Evolutionary conservation across 2,113 vertebrate species (phyloP).

Genomic region (Pipra filicauda): DNA sequence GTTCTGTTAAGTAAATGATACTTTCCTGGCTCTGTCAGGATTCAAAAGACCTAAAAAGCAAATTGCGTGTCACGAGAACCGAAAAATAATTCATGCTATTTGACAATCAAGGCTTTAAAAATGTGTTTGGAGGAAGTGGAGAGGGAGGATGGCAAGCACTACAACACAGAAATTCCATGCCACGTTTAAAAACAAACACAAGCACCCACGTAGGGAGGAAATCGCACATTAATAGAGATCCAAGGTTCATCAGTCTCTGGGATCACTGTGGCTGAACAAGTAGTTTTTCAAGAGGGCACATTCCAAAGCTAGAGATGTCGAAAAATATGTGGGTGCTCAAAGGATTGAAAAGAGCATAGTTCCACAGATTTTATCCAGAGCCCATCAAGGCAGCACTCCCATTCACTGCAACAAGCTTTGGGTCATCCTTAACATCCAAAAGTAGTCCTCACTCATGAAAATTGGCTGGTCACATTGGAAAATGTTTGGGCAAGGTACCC

Average conservation of each 20-base stretch:
- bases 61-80: conserved; percentile 21
- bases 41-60: conserved; percentile 22
- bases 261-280: background rate
- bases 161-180: conserved; percentile 38
- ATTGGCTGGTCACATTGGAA: conserved; percentile 19
- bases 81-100: conserved; percentile 7
- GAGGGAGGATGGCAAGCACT: conserved; percentile 25
- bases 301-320: background rate
- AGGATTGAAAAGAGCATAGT: background rate
- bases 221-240: background rate
- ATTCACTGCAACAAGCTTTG: conserved; percentile 33
- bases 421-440: background rate
- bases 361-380: background rate
- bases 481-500: conserved; percentile 10
- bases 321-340: background rate
- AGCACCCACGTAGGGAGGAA: background rate
- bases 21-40: conserved; percentile 24
- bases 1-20: background rate
- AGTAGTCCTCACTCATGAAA: background rate
- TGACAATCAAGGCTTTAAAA: conserved; percentile 34
- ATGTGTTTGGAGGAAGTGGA: background rate
- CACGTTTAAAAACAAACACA: conserved; percentile 46
- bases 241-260: background rate
- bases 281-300: background rate
- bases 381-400: background rate